These are phyloP conservation scores for Troides helena DNA, from an alignment of 2,888 invertebrate genomes.

Conservation along the genomic window DNA sequence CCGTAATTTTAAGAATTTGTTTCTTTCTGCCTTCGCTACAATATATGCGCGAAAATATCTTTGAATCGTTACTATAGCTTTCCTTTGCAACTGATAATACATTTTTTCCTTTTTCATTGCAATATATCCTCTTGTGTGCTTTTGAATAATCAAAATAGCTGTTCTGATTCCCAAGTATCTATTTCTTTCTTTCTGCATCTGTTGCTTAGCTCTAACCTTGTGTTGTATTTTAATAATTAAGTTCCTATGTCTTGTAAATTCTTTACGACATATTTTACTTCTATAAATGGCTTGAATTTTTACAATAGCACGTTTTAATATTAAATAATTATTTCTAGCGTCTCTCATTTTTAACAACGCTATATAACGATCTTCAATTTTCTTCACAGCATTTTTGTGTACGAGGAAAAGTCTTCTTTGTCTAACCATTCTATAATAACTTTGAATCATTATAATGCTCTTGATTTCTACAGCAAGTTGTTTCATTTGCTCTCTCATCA, in stretches of 20 bases:
- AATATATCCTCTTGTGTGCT: slow-evolving; percentile 60
- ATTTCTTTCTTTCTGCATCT: slow-evolving; percentile 56
- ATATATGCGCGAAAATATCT: slow-evolving; percentile 46
- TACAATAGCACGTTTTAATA: slow-evolving; percentile 53
- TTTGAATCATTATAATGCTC: slow-evolving; percentile 64
- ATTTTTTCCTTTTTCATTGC: slow-evolving; percentile 47
- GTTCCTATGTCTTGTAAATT: slow-evolving; percentile 51
- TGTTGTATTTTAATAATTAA: slow-evolving; percentile 71
- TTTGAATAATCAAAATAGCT: slow-evolving; percentile 72
- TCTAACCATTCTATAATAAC: slow-evolving; percentile 59
- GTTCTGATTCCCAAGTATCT: slow-evolving; percentile 59
- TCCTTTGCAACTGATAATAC: slow-evolving; percentile 45
- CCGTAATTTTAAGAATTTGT: slow-evolving; percentile 37
- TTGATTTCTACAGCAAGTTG: slow-evolving; percentile 42
- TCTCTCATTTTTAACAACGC: slow-evolving; percentile 59
- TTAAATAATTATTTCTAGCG: slow-evolving; percentile 48
- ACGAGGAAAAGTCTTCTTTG: slow-evolving; percentile 44
- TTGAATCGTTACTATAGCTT: slow-evolving; percentile 49
- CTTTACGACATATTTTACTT: slow-evolving; percentile 58
- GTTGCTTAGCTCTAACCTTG: slow-evolving; percentile 66
- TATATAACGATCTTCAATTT: slow-evolving; percentile 48
- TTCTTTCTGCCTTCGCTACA: slow-evolving; percentile 38
- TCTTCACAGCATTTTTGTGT: slow-evolving; percentile 50
- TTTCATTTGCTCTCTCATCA: slow-evolving; percentile 58
- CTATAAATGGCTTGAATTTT: slow-evolving; percentile 73